Percentiles rank a stretch among this genome's conserved stretches.
Evolutionary conservation across 2,797 vertebrate genomes (phyloP).

Genomic region (Eospalax fontanierii): DNA sequence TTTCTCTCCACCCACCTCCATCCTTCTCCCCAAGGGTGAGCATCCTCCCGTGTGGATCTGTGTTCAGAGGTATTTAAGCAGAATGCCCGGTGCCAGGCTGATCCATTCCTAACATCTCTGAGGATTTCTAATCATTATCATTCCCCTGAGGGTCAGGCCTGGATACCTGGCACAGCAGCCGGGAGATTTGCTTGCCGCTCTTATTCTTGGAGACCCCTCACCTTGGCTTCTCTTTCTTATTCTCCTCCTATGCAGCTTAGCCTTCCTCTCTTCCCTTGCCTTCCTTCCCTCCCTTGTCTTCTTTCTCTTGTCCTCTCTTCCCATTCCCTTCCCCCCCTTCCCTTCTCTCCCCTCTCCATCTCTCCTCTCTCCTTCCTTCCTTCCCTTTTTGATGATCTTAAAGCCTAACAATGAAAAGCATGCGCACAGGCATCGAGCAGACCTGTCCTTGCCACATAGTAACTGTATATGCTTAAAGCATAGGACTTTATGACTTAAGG

Average conservation of each 20-base stretch:
- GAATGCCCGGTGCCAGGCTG: not conserved
- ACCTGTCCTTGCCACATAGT: no score
- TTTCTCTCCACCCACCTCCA: not conserved
- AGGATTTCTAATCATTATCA: not conserved
- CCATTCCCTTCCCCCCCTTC: not conserved
- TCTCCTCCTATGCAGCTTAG: not conserved
- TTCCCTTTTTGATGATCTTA: not conserved
- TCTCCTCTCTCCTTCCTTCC: not conserved
- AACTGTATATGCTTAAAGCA: not conserved
- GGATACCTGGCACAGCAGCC: accelerated
- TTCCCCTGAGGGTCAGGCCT: not conserved
- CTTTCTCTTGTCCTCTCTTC: no score
- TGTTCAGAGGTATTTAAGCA: not conserved
- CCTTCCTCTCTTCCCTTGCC: not conserved
- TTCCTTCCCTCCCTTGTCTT: not conserved
- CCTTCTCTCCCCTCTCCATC: not conserved
- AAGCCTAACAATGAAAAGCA: not conserved
- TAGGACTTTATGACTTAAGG: not conserved
- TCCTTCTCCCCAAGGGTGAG: not conserved
- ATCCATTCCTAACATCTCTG: not conserved
- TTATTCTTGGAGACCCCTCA: not conserved
- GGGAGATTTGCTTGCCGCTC: not conserved
- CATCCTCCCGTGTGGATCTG: not conserved
- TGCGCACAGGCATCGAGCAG: not conserved
- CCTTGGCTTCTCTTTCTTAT: not conserved